phyloP scores from a whole-genome alignment of 2,888 invertebrate genomes.

The Esperia sulphurella region DNA sequence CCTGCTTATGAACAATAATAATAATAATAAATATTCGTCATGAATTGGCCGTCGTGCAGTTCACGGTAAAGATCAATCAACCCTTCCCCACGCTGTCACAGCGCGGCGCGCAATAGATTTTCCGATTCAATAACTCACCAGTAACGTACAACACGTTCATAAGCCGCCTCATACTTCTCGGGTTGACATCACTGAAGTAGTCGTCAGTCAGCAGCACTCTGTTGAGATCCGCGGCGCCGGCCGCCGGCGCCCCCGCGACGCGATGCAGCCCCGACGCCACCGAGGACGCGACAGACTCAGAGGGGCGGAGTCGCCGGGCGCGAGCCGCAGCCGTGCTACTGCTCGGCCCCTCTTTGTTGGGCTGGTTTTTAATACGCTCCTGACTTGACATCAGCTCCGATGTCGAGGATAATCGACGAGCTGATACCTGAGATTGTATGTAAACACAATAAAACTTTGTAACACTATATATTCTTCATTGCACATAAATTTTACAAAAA shows the following conservation, averaged over 20 bases:
- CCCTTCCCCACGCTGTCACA: too few relatives aligned
- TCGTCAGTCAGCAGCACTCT: conserved; percentile 96
- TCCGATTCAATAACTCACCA: too few relatives aligned
- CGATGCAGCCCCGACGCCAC: conserved; percentile 93
- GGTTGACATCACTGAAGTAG: conserved; percentile 99
- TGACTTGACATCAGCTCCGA: conserved; percentile 90
- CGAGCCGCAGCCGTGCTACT: conserved; percentile 68
- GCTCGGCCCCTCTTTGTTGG: conserved; percentile 76
- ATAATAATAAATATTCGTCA: too few relatives aligned
- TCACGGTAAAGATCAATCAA: too few relatives aligned
- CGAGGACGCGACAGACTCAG: conserved; percentile 94
- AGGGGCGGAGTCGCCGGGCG: conserved; percentile 87
- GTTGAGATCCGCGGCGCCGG: conserved; percentile 83
- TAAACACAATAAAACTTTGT: too few relatives aligned
- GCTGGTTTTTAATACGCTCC: conserved; percentile 86
- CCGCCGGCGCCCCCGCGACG: conserved; percentile 49
- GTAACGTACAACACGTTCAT: conserved; percentile 99
- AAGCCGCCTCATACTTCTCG: conserved; percentile 95
- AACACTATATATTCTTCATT: too few relatives aligned
- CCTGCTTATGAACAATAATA: too few relatives aligned
- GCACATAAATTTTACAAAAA: too few relatives aligned
- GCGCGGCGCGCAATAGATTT: too few relatives aligned
- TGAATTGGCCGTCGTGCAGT: too few relatives aligned
- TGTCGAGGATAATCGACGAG: conserved; percentile 87
- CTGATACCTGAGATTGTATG: conserved; percentile 78